Conservation (phyloP, 2,797 vertebrate genomes). For the Paratrypauchen microcephalus region DNA sequence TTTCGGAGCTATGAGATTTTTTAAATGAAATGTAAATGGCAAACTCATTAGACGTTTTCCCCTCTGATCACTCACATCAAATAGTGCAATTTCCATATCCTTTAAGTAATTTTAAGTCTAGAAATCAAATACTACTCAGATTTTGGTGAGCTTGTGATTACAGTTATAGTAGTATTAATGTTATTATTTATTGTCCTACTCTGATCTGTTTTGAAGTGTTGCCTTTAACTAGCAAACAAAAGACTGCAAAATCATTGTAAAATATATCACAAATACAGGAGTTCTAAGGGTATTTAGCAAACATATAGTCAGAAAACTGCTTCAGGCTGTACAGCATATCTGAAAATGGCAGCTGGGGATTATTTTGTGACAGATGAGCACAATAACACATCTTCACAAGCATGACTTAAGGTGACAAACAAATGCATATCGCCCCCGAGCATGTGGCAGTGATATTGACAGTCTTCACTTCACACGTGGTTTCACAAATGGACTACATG, state of each 20-base stretch:
- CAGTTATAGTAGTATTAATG: no score
- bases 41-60: no score
- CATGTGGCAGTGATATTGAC: conserved; percentile 32
- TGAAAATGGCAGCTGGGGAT: conserved; percentile 23
- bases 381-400: conserved; percentile 37
- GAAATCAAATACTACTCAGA: no score
- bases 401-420: conserved; percentile 46
- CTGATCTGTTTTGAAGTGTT: no score
- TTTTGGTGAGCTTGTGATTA: no score
- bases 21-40: no score
- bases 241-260: neutral
- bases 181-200: no score
- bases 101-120: no score
- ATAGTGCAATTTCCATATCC: no score
- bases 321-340: conserved; percentile 15
- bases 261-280: neutral
- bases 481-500: conserved; percentile 18
- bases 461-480: conserved; percentile 29
- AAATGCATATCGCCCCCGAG: conserved; percentile 32
- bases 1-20: no score
- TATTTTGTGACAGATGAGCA: conserved; percentile 35
- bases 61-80: no score
- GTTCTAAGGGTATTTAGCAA: neutral
- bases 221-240: neutral
- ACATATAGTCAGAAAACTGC: conserved; percentile 4